Evolutionary conservation across 2,797 vertebrate genomes (phyloP), one percentile per base, ranked within the genome.

Genomic region (Pantherophis vulpinus): DNA sequence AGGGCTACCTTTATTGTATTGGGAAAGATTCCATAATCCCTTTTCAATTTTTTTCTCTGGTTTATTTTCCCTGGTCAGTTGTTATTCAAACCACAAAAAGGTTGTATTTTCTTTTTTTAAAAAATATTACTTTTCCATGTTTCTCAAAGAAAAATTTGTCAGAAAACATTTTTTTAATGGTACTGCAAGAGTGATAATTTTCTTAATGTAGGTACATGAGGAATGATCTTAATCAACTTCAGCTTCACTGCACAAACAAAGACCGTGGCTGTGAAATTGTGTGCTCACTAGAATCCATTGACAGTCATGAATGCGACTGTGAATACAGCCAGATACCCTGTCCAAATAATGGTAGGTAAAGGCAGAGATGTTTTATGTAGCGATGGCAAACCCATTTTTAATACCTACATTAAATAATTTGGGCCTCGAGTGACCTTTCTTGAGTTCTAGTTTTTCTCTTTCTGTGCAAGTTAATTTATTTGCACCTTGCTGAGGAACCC

Each of bases 141-240:
- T 83, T 12, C 37, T 83, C 74, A 83, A 25, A 47, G 9, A 47
- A 47, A 83, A 83, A 25, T 25, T 47, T 12, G 20, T 5, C 47
- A 93, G 47, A n/a, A 89, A 87, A 79, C 51, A 93, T 63, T 92
- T 14, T 14, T 47, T 2, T 27, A 93, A 23, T 88, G 47, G 5
- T 23, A 11, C 91, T 94, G 8, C 3, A 23, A 87, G 7, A 18
- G 55, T 93, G 87, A 89, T 13, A 92, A 87, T n/a, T 91, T 51
- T 91, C 93, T 94, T 0, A 58, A 11, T 2, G 0, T 95, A 99
- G 99, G 93, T 99, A 99, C 56, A 99, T 99, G 99, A 97, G 98
- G 92, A 99, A 99, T 93, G 98, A 99, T 97, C 98, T 99, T 96
- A 98, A 97, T 93, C 97, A 98, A 54, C 98, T 99, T 95, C 98